Conservation (phyloP, 2,888 invertebrate genomes). For the Saturnia japonica region DNA sequence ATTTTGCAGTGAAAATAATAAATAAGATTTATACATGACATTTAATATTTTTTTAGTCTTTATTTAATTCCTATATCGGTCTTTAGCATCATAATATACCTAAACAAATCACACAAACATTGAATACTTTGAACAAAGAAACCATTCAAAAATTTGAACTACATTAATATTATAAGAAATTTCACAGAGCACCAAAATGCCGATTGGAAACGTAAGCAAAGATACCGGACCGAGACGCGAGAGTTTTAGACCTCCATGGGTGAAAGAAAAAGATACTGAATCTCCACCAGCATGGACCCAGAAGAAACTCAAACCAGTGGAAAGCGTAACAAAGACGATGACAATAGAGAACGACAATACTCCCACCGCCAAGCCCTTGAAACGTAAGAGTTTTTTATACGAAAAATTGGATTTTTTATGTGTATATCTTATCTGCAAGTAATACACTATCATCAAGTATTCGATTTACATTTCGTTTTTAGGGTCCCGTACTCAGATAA, state of each 20-base stretch:
- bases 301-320: slow-evolving; percentile 76
- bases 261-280: slow-evolving; percentile 84
- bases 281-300: slow-evolving; percentile 84
- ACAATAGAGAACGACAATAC: slow-evolving; percentile 42
- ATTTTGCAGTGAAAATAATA: too few species aligned
- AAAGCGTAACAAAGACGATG: slow-evolving; percentile 45
- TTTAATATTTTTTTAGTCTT: neutral
- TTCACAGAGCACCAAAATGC: slow-evolving; percentile 60
- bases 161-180: neutral
- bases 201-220: slow-evolving; percentile 76
- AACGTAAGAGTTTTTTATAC: slow-evolving; percentile 55
- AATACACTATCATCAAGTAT: neutral
- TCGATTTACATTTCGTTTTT: neutral
- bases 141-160: neutral
- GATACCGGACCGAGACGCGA: slow-evolving; percentile 82
- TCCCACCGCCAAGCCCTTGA: slow-evolving; percentile 52
- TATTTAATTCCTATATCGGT: neutral
- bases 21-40: too few species aligned
- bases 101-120: neutral
- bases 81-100: neutral
- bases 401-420: neutral
- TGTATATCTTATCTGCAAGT: neutral
- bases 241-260: slow-evolving; percentile 89
- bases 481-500: neutral
- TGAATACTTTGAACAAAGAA: neutral